Conservation (phyloP, 2,888 invertebrate species). For the Synergus laeviventris region DNA sequence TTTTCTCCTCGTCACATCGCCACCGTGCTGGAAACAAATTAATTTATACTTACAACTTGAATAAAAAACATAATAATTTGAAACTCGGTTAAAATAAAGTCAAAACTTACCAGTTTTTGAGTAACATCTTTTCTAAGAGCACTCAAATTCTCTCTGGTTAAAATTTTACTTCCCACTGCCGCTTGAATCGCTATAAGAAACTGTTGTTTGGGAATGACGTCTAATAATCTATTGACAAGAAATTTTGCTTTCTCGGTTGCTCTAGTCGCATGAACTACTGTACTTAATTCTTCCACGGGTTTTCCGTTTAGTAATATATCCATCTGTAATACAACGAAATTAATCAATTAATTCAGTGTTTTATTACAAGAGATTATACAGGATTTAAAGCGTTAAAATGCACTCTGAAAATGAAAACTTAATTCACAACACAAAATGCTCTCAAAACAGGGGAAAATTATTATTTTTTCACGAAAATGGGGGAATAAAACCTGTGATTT, state of each 20-base stretch:
- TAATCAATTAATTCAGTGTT: no score
- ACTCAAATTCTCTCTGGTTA: constrained; percentile 91
- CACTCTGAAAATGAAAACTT: no score
- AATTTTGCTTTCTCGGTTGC: constrained; percentile 81
- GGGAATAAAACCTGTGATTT: no score
- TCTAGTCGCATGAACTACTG: constrained; percentile 86
- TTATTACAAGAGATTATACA: no score
- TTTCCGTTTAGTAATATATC: constrained; percentile 87
- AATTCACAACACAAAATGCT: no score
- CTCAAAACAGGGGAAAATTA: no score
- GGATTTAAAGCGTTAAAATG: no score
- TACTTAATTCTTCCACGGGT: constrained; percentile 89
- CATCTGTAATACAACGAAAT: constrained; percentile 79
- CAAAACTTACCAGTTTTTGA: constrained; percentile 88
- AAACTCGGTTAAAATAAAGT: background rate
- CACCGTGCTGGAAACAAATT: constrained; percentile 85
- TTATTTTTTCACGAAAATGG: no score
- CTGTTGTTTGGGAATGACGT: constrained; percentile 91
- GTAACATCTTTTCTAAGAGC: constrained; percentile 95
- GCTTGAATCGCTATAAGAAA: constrained; percentile 91
- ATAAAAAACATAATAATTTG: background rate
- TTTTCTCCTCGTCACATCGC: constrained; percentile 92
- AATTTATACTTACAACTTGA: constrained; percentile 36
- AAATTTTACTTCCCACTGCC: constrained; percentile 85
- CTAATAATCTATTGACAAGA: constrained; percentile 86